Conservation (phyloP, 2,113 vertebrate genomes). For the Zosterops borbonicus region DNA sequence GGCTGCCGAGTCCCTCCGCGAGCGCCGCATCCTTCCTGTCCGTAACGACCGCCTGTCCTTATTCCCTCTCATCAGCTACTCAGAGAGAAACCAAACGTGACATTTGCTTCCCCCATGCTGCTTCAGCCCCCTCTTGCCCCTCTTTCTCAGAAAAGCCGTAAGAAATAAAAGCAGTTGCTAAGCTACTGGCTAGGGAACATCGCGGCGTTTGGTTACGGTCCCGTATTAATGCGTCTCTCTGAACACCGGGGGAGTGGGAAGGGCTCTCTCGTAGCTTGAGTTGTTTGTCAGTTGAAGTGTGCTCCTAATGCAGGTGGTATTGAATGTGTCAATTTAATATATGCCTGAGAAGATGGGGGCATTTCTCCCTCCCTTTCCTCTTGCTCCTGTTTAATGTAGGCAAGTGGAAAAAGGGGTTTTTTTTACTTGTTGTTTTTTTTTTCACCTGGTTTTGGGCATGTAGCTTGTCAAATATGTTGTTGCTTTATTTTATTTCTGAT, state of each 20-base stretch:
- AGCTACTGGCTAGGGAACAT: constrained; percentile 36
- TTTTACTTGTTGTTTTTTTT: neutral
- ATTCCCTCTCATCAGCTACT: neutral
- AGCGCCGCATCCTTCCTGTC: neutral
- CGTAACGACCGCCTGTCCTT: neutral
- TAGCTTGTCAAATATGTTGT: constrained; percentile 23
- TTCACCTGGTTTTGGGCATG: neutral
- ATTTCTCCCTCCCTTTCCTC: neutral
- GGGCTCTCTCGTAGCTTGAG: neutral
- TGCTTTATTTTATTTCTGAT: constrained; percentile 48
- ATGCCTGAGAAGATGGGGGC: neutral
- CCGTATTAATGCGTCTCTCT: neutral
- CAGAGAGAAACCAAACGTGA: neutral
- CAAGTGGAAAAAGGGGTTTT: neutral
- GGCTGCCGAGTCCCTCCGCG: rapidly evolving
- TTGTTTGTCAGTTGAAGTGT: neutral
- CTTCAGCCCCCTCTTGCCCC: neutral
- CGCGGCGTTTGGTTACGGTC: neutral
- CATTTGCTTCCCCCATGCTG: constrained; percentile 51
- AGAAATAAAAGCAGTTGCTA: constrained; percentile 69
- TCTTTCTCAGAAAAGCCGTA: neutral
- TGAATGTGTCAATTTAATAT: neutral
- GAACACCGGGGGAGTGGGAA: neutral
- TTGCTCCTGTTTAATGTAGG: neutral
- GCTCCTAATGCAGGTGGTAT: neutral